phyloP scores from a whole-genome alignment of 37 sponge, comb jelly and placozoan species.

The Axinella damicornis region DNA sequence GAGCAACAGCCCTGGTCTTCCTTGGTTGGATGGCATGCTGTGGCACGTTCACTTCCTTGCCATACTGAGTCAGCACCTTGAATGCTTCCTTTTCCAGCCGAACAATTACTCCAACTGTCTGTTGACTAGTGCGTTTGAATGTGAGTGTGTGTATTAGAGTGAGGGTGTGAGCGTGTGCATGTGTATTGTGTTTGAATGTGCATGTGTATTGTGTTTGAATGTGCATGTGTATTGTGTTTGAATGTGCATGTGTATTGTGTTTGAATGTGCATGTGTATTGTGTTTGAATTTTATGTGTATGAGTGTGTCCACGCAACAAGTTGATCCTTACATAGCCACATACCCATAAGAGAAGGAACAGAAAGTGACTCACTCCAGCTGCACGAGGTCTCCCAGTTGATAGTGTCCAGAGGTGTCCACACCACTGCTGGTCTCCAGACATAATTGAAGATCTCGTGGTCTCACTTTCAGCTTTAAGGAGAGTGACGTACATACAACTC shows the following conservation, averaged over 20 bases:
- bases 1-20: constrained; percentile 88
- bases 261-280: background rate
- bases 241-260: no score
- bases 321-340: no score
- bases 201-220: background rate
- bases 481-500: no score
- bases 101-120: constrained; percentile 96
- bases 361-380: constrained; percentile 84
- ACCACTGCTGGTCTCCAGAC: constrained; percentile 95
- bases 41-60: constrained; percentile 82
- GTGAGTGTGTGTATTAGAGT: background rate
- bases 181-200: no score
- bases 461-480: constrained; percentile 88
- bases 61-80: constrained; percentile 91
- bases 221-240: background rate
- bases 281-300: background rate
- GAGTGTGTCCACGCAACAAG: no score
- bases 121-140: constrained; percentile 38
- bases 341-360: background rate
- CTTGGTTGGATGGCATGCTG: constrained; percentile 85
- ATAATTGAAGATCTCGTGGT: constrained; percentile 95
- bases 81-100: constrained; percentile 92
- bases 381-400: constrained; percentile 94
- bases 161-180: background rate
- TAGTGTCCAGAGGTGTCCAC: constrained; percentile 95